Percentiles rank a stretch among this genome's conserved stretches.
These are phyloP conservation scores for Uloborus plumipes DNA, from an alignment of 2,888 invertebrate genomes.

Conservation along the genomic window DNA sequence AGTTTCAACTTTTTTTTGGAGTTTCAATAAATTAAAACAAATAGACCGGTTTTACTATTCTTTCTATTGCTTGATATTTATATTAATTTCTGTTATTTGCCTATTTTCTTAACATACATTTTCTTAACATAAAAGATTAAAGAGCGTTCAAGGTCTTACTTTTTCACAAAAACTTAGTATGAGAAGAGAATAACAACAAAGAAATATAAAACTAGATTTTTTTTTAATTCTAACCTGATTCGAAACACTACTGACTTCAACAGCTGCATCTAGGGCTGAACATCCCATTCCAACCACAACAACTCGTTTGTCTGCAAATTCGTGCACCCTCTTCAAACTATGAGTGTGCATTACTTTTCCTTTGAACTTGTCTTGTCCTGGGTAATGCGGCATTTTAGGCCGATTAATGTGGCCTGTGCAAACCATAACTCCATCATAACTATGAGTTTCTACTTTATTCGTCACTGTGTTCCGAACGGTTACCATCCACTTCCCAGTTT, in stretches of 20 bases:
- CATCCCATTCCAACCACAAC: constrained; percentile 74
- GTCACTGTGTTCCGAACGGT: constrained; percentile 23
- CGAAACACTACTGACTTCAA: constrained; percentile 54
- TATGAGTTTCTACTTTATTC: constrained; percentile 12
- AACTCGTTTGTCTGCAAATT: constrained; percentile 69
- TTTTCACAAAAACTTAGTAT: too few relatives aligned
- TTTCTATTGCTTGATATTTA: too few relatives aligned
- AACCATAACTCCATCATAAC: constrained; percentile 72
- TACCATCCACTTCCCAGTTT: constrained; percentile 65
- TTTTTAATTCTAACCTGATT: constrained; percentile 60
- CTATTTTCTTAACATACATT: too few relatives aligned
- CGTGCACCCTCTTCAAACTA: constrained; percentile 52
- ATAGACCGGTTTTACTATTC: too few relatives aligned
- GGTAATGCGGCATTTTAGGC: constrained; percentile 71
- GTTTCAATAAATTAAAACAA: too few relatives aligned
- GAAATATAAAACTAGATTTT: too few relatives aligned
- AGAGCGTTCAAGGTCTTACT: too few relatives aligned
- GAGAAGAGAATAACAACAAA: too few relatives aligned
- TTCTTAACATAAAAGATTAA: too few relatives aligned
- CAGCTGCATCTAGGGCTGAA: constrained; percentile 69
- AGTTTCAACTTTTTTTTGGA: too few relatives aligned
- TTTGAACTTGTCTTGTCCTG: constrained; percentile 70
- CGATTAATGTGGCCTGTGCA: constrained; percentile 73
- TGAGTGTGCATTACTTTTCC: constrained; percentile 67
- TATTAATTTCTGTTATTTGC: too few relatives aligned